phyloP scores from a whole-genome alignment of 2,113 vertebrate genomes.

The zebrafish (Danio rerio) region DNA sequence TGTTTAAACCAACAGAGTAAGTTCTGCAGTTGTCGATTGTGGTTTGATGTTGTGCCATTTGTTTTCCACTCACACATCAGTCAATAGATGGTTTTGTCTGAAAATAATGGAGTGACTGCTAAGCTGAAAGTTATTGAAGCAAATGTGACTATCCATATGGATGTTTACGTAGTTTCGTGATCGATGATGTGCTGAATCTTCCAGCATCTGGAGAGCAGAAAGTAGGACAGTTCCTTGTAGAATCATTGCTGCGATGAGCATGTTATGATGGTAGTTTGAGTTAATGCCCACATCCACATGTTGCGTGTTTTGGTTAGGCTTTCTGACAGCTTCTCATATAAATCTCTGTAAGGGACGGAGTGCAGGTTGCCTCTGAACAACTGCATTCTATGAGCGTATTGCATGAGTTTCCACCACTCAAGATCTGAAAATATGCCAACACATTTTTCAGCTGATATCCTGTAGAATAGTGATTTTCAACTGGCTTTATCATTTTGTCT shows the following conservation, averaged over 20 bases:
- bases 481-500: too few relatives aligned
- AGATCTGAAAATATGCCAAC: background rate
- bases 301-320: conserved; percentile 26
- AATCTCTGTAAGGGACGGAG: conserved; percentile 5
- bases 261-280: conserved; percentile 35
- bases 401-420: background rate
- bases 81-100: background rate
- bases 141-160: conserved; percentile 18
- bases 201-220: conserved; percentile 33
- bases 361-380: background rate
- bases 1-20: conserved; percentile 87
- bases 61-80: background rate
- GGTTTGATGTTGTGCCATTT: conserved; percentile 1
- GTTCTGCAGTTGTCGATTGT: conserved; percentile 62
- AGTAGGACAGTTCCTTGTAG: conserved; percentile 27
- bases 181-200: conserved; percentile 27
- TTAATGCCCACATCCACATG: conserved; percentile 30
- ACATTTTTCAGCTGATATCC: conserved; percentile 44
- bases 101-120: background rate
- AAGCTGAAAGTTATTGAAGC: background rate
- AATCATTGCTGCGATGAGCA: conserved; percentile 12
- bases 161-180: conserved; percentile 29
- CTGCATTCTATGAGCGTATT: background rate
- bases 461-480: too few relatives aligned
- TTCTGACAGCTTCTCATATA: background rate